A percentile compares a stretch with the other conserved stretches of the same genome.
Conservation (phyloP, 2,797 vertebrate species). For the Pogonophryne albipinna region DNA sequence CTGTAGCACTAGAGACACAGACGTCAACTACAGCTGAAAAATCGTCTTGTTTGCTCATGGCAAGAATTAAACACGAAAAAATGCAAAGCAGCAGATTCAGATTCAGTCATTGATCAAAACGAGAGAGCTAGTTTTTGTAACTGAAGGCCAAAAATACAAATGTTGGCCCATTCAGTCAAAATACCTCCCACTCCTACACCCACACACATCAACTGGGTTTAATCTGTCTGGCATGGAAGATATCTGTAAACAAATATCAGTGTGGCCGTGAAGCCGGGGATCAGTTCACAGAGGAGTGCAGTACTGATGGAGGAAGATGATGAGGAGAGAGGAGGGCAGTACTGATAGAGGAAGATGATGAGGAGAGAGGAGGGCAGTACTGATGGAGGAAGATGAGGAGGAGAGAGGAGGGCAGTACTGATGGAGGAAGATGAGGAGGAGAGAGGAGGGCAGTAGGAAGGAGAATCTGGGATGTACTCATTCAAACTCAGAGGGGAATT, state of each 20-base stretch:
- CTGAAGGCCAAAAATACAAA: conserved; percentile 32
- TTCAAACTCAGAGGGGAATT: conserved; percentile 23
- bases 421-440: conserved; percentile 11
- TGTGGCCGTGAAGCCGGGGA: conserved; percentile 39
- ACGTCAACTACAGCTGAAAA: background rate
- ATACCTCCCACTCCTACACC: conserved; percentile 46
- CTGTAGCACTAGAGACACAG: conserved; percentile 13
- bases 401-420: too few relatives aligned
- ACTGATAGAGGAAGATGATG: conserved; percentile 5
- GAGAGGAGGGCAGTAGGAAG: background rate
- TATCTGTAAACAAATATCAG: conserved; percentile 53
- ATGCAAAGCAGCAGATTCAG: background rate
- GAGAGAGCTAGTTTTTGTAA: conserved; percentile 44
- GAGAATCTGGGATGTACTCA: conserved; percentile 26
- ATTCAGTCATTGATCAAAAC: conserved; percentile 53
- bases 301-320: background rate
- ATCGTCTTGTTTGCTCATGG: conserved; percentile 25
- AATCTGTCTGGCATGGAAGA: conserved; percentile 62
- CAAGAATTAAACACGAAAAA: conserved; percentile 37
- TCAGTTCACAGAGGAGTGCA: conserved; percentile 34
- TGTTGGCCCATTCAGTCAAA: conserved; percentile 52
- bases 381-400: too few relatives aligned
- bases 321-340: conserved; percentile 4
- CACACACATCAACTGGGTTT: conserved; percentile 45
- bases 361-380: conserved; percentile 4